Base-by-base conservation (phyloP, 35 echinoderm and acorn worm species). In the Apostichopus californicus region DNA sequence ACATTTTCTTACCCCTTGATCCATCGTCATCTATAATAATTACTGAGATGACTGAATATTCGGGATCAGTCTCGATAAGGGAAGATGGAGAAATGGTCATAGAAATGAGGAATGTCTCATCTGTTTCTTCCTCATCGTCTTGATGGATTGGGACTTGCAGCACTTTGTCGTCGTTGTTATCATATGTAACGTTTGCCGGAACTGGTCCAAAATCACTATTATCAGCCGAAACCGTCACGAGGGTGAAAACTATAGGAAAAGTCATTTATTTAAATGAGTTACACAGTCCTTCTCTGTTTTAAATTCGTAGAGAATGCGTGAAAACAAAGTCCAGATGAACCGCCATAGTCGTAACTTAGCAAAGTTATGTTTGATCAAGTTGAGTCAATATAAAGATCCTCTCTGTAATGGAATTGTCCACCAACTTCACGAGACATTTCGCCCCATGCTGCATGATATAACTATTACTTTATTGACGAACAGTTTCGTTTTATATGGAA, bases 11-110 rank as follows among this genome's bases (percentile, higher is more conserved):
- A 75, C 71, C 17, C 18, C 34, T 46, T 46, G 34, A 46, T 46
- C 34, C 34, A 75, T 75, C 71, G 71, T 75, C 71, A 18, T 75
- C 71, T 20, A 75, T n/a, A 20, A 75, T 75, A 75, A 75, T 75
- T 5, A 75, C 71, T 22, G 13, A 18, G 21, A 75, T 75, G 4
- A 75, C 18, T 18, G 71, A 75, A 7, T 13, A 75, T 18, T n/a
- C 2, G 17, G 7, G 6, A 75, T 75, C 71, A 18, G 21, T 22
- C 71, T 75, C 71, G 21, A 75, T n/a, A 6, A 75, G 21, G 7
- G 71, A 18, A 75, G 71, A 3, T 22, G 71, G 71, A 18, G 15
- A 18, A n/a, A 75, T 75, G 17, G 71, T 18, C 71, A 75, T 75
- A 22, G 21, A 18, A 14, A 75, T 18, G 71, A 75, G 21, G 21